Conservation (phyloP, 2,888 invertebrate species). For the Drosophila prolongata region DNA sequence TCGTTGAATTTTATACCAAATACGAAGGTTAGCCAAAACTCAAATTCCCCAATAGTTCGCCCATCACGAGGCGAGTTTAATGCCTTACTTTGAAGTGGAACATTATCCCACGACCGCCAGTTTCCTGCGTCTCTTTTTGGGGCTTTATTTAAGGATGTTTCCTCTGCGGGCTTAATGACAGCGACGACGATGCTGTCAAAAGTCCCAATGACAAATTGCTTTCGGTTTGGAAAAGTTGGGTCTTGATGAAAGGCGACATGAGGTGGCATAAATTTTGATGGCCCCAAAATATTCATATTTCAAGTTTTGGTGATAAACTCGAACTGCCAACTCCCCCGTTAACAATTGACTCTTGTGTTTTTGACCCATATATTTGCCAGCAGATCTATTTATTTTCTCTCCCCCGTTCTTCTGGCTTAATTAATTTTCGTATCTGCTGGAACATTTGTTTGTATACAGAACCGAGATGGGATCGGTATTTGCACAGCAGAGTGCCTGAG, state of each 20-base stretch:
- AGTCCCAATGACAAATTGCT: constrained; percentile 54
- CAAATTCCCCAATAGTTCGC: constrained; percentile 43
- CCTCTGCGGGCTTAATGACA: constrained; percentile 50
- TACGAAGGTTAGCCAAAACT: constrained; percentile 53
- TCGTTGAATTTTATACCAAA: constrained; percentile 42
- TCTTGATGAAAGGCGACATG: constrained; percentile 20
- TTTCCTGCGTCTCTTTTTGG: neutral
- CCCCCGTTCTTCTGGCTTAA: constrained; percentile 9
- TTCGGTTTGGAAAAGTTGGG: constrained; percentile 14
- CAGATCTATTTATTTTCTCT: constrained; percentile 5
- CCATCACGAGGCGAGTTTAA: constrained; percentile 26
- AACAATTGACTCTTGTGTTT: constrained; percentile 17
- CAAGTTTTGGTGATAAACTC: constrained; percentile 37
- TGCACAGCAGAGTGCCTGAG: neutral
- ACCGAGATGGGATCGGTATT: constrained; percentile 13
- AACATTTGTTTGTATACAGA: constrained; percentile 28
- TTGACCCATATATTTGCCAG: constrained; percentile 33
- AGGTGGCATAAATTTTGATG: constrained; percentile 44
- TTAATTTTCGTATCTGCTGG: constrained; percentile 29
- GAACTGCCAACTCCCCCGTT: constrained; percentile 16
- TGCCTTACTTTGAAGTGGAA: constrained; percentile 41
- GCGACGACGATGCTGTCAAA: constrained; percentile 49
- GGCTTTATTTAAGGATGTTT: constrained; percentile 12
- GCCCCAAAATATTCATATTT: constrained; percentile 28
- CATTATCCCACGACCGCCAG: constrained; percentile 28